phyloP scores from a whole-genome alignment of 2,113 vertebrate genomes.

The Anas platyrhynchos region DNA sequence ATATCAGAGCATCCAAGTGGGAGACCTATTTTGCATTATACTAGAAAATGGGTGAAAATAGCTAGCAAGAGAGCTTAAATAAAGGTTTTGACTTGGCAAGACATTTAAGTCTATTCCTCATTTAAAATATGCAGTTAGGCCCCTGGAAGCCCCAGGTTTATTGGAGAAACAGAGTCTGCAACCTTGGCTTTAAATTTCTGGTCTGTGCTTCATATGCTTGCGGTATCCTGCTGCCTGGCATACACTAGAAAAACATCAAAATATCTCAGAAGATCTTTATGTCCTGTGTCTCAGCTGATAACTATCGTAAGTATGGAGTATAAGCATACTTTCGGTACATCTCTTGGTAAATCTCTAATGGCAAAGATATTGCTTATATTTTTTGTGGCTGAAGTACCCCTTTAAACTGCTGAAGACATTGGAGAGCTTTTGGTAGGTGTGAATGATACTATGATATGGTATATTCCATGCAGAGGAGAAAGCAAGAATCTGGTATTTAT shows the following conservation, averaged over 20 bases:
- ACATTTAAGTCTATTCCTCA: conserved; percentile 19
- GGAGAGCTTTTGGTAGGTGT: not conserved
- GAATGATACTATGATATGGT: not conserved
- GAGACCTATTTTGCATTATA: conserved; percentile 21
- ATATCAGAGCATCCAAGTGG: conserved; percentile 7
- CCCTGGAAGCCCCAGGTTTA: conserved; percentile 17
- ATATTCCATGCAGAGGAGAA: not conserved
- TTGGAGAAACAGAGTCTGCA: not conserved
- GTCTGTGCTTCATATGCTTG: not conserved
- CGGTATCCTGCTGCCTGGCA: not conserved
- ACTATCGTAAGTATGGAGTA: not conserved
- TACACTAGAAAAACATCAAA: not conserved
- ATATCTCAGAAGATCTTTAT: not conserved
- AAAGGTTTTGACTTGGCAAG: conserved; percentile 52
- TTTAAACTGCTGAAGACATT: not conserved
- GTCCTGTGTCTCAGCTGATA: not conserved
- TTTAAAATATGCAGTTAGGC: conserved; percentile 54
- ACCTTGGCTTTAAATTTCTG: conserved; percentile 20
- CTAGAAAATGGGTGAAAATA: conserved; percentile 50
- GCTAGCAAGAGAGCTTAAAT: conserved; percentile 8
- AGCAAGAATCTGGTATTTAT: not conserved
- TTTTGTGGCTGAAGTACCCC: not conserved
- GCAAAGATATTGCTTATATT: not conserved
- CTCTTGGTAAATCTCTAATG: not conserved
- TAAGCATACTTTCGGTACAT: not conserved